These are phyloP conservation scores for Vidua chalybeata DNA, from an alignment of 2,113 vertebrate species.

Conservation along the genomic window DNA sequence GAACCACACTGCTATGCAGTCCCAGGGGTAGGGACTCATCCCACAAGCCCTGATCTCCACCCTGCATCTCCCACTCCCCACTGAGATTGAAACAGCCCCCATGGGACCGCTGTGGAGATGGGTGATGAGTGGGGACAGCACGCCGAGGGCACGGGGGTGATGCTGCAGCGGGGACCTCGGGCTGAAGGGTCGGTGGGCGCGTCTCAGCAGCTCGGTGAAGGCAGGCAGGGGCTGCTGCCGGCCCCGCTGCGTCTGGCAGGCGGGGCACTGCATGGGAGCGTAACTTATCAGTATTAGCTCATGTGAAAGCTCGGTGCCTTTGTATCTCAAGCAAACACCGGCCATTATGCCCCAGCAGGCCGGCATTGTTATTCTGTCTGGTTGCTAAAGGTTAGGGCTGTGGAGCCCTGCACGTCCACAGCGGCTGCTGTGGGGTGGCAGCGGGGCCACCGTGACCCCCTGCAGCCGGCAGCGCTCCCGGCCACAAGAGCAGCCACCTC, in stretches of 20 bases:
- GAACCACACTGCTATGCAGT: background rate
- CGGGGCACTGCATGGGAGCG: background rate
- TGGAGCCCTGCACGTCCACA: conserved; percentile 50
- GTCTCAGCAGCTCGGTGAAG: background rate
- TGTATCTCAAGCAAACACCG: conserved; percentile 68
- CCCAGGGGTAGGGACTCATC: background rate
- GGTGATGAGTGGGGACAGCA: background rate
- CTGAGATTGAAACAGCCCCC: background rate
- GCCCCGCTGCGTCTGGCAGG: conserved; percentile 4
- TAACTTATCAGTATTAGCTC: conserved; percentile 68
- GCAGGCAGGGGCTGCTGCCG: background rate
- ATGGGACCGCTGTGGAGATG: fast-evolving
- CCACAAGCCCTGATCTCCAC: fast-evolving
- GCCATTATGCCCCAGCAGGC: conserved; percentile 49
- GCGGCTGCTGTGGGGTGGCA: background rate
- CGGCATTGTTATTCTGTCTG: conserved; percentile 64
- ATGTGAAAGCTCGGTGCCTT: conserved; percentile 66
- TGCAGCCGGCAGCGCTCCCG: fast-evolving
- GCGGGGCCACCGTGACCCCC: background rate
- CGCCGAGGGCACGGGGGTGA: fast-evolving
- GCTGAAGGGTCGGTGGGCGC: background rate
- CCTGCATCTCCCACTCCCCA: background rate
- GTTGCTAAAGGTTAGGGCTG: conserved; percentile 56
- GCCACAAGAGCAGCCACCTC: fast-evolving
- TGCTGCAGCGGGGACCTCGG: fast-evolving